Conservation (phyloP, 2,797 vertebrate species). For the Leptoclinus maculatus region DNA sequence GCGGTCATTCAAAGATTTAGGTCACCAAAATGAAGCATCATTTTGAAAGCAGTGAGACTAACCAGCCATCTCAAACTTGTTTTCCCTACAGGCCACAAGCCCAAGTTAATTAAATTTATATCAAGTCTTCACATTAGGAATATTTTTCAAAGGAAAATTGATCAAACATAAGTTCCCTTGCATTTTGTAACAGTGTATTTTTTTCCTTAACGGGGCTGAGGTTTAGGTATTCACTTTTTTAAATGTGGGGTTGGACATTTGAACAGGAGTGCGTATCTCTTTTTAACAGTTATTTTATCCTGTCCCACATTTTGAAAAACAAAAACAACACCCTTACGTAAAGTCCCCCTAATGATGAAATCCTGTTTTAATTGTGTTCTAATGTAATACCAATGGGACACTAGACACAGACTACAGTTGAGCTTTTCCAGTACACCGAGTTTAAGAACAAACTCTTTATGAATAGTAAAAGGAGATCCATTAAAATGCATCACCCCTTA, state of each 20-base stretch:
- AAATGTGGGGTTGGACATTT: slow-evolving; percentile 21
- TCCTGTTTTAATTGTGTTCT: slow-evolving; percentile 67
- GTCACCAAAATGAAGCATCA: slow-evolving; percentile 41
- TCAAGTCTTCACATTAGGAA: slow-evolving; percentile 68
- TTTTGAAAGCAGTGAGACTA: slow-evolving; percentile 58
- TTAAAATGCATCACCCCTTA: slow-evolving; percentile 77
- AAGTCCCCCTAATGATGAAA: slow-evolving; percentile 62
- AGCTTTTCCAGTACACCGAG: slow-evolving; percentile 70
- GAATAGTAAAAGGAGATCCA: slow-evolving; percentile 73
- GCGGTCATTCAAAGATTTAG: slow-evolving; percentile 53
- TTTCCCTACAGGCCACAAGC: slow-evolving; percentile 58
- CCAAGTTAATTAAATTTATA: slow-evolving; percentile 71
- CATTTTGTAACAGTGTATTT: slow-evolving; percentile 53
- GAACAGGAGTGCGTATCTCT: slow-evolving; percentile 18
- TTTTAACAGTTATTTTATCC: slow-evolving; percentile 40
- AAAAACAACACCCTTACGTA: slow-evolving; percentile 61
- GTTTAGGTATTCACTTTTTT: background rate
- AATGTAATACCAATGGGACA: slow-evolving; percentile 67
- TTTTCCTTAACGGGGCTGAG: slow-evolving; percentile 7
- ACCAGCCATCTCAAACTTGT: slow-evolving; percentile 50
- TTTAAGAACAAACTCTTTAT: slow-evolving; percentile 75
- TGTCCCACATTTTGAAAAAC: slow-evolving; percentile 56
- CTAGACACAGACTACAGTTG: slow-evolving; percentile 24
- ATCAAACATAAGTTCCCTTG: slow-evolving; percentile 67
- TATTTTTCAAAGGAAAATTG: slow-evolving; percentile 71